A percentile compares a stretch with the other conserved stretches of the same genome.
Evolutionary conservation across 2,888 invertebrate species (phyloP).

Genomic region (Autographa gamma): DNA sequence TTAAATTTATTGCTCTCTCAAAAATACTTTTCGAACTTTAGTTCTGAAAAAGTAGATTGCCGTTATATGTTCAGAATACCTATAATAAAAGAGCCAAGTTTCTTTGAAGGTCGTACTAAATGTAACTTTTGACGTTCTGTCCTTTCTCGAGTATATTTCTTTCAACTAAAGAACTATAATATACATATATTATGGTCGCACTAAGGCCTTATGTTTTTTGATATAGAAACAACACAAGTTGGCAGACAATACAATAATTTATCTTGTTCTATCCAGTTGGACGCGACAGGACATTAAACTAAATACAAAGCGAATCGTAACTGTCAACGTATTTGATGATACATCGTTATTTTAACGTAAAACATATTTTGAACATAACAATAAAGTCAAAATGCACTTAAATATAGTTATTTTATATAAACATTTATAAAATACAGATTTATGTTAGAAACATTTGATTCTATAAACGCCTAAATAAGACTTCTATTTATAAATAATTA

Average conservation of each 20-base stretch:
- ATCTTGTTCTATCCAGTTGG: conserved; percentile 38
- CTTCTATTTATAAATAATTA: not conserved
- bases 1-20: conserved; percentile 48
- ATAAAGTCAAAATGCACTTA: not conserved
- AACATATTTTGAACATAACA: not conserved
- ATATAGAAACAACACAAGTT: conserved; percentile 36
- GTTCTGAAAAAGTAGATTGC: conserved; percentile 41
- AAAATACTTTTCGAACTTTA: conserved; percentile 48
- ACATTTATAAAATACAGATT: not conserved
- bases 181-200: conserved; percentile 40
- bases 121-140: conserved; percentile 57
- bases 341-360: not conserved
- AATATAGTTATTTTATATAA: not conserved
- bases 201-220: conserved; percentile 21
- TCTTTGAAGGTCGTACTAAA: conserved; percentile 52
- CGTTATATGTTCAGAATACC: conserved; percentile 36
- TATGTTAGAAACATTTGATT: not conserved
- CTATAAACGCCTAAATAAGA: not conserved
- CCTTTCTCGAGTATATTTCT: conserved; percentile 41
- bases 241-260: conserved; percentile 32
- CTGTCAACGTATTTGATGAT: conserved; percentile 15
- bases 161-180: conserved; percentile 35
- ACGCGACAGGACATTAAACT: conserved; percentile 37
- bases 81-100: conserved; percentile 59
- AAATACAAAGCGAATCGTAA: conserved; percentile 13